Evolutionary conservation across 2,797 vertebrate species (phyloP).

Genomic region (Chloroceryle inda): DNA sequence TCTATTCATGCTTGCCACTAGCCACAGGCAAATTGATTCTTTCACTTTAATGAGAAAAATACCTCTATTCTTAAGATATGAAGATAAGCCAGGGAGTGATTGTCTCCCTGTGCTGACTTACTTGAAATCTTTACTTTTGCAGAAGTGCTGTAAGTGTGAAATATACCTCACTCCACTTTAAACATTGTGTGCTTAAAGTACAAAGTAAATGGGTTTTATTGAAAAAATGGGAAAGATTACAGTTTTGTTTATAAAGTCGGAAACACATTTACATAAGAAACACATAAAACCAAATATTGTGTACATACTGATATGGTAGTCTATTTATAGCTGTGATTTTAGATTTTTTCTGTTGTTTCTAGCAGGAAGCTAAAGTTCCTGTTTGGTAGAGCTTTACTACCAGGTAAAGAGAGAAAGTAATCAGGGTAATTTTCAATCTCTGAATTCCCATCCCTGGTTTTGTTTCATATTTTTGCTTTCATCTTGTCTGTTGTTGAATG

Average conservation of each 20-base stretch:
- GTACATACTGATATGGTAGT: not conserved
- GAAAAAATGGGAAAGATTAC: not conserved
- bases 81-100: not conserved
- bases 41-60: not conserved
- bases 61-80: not conserved
- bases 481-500: not conserved
- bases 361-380: slow-evolving; percentile 7
- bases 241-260: slow-evolving; percentile 26
- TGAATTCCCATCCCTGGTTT: not conserved
- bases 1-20: not conserved
- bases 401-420: not conserved
- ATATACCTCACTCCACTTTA: slow-evolving; percentile 23
- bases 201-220: not conserved
- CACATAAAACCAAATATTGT: not conserved
- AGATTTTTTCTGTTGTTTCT: slow-evolving; percentile 6
- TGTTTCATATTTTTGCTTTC: not conserved
- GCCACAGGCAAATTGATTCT: not conserved
- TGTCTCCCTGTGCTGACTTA: not conserved
- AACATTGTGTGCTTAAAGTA: not conserved
- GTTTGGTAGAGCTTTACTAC: not conserved
- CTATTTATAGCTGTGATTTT: not conserved
- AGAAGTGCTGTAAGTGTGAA: not conserved
- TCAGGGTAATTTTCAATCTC: not conserved
- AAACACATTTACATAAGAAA: slow-evolving; percentile 48
- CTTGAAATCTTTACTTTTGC: not conserved